A percentile compares a stretch with the other conserved stretches of the same genome.
phyloP scores from a whole-genome alignment of 2,797 vertebrate genomes.

The Rhynchotus rufescens region DNA sequence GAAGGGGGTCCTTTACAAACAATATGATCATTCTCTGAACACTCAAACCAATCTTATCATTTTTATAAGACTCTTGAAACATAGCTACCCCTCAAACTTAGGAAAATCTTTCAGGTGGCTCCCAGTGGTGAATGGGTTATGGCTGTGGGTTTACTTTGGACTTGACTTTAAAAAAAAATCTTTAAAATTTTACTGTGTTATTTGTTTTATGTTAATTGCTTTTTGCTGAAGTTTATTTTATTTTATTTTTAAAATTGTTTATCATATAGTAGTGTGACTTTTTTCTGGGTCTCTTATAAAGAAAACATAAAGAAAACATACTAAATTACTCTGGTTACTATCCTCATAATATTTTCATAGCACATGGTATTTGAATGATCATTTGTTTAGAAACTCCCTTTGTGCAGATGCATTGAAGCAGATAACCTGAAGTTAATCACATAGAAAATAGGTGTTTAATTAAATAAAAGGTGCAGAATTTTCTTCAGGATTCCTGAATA shows the following conservation, averaged over 20 bases:
- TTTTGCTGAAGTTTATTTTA: neutral
- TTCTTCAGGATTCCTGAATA: neutral
- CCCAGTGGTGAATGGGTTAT: neutral
- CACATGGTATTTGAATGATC: neutral
- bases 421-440: neutral
- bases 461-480: neutral
- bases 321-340: neutral
- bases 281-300: neutral
- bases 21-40: neutral
- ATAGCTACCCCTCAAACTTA: neutral
- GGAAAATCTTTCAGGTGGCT: neutral
- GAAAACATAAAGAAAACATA: neutral
- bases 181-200: neutral
- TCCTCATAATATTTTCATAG: neutral
- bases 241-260: neutral
- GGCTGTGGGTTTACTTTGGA: neutral
- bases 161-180: rapidly evolving
- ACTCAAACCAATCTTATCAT: neutral
- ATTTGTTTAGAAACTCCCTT: neutral
- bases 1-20: neutral
- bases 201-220: neutral
- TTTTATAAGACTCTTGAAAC: neutral
- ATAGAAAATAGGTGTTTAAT: neutral
- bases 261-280: neutral
- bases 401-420: neutral